These are phyloP conservation scores for Heliconius hermathena DNA, from an alignment of 1,140 invertebrate genomes.

Conservation along the genomic window DNA sequence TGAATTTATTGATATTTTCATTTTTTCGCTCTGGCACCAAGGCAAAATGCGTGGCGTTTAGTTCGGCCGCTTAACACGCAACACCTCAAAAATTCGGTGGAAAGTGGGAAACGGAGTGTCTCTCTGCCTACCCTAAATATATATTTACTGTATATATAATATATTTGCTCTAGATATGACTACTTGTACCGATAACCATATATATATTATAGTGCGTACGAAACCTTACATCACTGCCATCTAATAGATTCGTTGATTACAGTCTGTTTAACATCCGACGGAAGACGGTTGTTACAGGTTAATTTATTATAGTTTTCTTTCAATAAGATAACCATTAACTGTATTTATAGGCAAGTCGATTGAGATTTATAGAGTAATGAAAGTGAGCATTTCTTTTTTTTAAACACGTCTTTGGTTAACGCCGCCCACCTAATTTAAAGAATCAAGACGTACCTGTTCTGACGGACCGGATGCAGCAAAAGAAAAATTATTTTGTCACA, in stretches of 20 bases:
- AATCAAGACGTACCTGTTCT: neutral
- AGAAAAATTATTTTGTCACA: neutral
- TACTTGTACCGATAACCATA: neutral
- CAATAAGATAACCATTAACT: conserved; percentile 36
- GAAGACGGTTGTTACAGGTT: conserved; percentile 38
- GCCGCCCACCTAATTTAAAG: neutral
- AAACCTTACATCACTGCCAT: conserved; percentile 26
- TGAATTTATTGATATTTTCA: no score
- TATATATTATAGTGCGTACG: conserved; percentile 15
- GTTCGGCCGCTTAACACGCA: no score
- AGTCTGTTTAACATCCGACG: conserved; percentile 37
- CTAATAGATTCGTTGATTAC: conserved; percentile 40
- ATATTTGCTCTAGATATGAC: neutral
- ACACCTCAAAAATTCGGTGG: no score
- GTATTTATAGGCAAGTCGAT: conserved; percentile 34
- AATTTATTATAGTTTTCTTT: conserved; percentile 37
- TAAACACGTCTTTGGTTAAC: conserved; percentile 1
- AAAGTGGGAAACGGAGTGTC: no score
- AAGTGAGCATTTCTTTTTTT: conserved; percentile 29
- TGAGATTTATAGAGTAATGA: conserved; percentile 36
- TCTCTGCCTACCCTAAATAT: no score
- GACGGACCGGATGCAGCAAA: neutral
- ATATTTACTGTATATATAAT: no score
- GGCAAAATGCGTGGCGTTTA: no score
- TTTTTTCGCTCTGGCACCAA: no score